Percentiles rank a stretch among this genome's conserved stretches.
Evolutionary conservation across 2,113 vertebrate species (phyloP).

Genomic region (Rhagologus leucostigma): DNA sequence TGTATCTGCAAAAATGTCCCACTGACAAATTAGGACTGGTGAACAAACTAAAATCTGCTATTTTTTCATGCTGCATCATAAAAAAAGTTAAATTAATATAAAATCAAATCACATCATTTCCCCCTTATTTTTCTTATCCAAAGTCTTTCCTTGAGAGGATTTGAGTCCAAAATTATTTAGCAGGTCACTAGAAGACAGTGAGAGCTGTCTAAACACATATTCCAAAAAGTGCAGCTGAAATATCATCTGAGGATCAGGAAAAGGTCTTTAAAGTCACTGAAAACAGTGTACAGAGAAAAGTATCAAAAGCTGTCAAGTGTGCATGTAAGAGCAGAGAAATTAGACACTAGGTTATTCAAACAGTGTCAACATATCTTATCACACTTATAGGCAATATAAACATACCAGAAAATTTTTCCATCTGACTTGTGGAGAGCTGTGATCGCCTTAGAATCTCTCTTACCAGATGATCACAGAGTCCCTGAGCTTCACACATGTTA

Average conservation of each 20-base stretch:
- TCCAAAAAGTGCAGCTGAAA: background rate
- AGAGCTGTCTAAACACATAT: background rate
- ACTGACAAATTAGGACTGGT: background rate
- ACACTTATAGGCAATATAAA: background rate
- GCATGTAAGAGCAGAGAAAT: background rate
- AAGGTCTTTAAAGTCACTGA: background rate
- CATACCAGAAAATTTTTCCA: constrained; percentile 65
- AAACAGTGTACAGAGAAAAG: background rate
- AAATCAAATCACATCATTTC: background rate
- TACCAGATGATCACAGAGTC: constrained; percentile 87
- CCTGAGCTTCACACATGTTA: constrained; percentile 85
- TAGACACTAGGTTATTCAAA: background rate
- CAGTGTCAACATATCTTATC: background rate
- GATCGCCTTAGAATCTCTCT: constrained; percentile 72
- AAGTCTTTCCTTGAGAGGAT: background rate
- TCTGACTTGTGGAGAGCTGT: constrained; percentile 34
- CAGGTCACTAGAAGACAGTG: background rate
- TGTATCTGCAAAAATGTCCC: background rate
- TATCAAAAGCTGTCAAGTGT: background rate
- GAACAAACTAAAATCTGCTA: background rate
- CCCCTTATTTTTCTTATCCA: background rate
- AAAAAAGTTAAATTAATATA: background rate
- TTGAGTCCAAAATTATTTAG: background rate
- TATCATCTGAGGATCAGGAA: background rate
- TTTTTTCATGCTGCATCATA: background rate